phyloP scores from a whole-genome alignment of 23 tunicate species.

The Ascidia mentula region DNA sequence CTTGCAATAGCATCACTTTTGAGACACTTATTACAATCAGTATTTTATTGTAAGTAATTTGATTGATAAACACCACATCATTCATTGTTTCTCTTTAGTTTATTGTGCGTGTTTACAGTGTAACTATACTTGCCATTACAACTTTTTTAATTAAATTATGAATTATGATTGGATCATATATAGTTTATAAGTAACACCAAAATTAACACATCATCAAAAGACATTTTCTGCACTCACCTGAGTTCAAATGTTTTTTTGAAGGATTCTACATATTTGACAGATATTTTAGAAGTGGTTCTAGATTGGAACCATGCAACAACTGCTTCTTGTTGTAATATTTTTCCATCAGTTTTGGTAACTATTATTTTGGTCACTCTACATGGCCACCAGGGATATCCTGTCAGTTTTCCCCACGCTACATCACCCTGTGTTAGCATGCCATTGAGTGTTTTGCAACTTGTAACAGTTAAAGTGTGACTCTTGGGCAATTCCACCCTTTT shows the following conservation, averaged over 20 bases:
- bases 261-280: conserved; percentile 44
- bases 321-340: conserved; percentile 68
- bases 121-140: too few species aligned
- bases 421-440: conserved; percentile 82
- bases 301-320: conserved; percentile 83
- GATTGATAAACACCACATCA: too few species aligned
- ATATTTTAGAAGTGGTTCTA: conserved; percentile 56
- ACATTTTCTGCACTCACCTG: conserved; percentile 37
- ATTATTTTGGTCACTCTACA: conserved; percentile 51
- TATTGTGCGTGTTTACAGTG: too few species aligned
- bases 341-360: conserved; percentile 56
- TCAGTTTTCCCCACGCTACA: conserved; percentile 80
- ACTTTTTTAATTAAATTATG: too few species aligned
- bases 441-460: conserved; percentile 60
- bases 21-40: too few species aligned
- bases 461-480: conserved; percentile 60
- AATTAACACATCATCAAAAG: too few species aligned
- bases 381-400: conserved; percentile 96
- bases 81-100: too few species aligned
- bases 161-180: too few species aligned
- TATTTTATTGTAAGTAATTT: too few species aligned
- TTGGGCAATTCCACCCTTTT: neutral
- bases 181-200: too few species aligned
- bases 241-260: conserved; percentile 47
- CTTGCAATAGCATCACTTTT: too few species aligned